phyloP scores from a whole-genome alignment of 1,140 invertebrate species.

The Drosophila setifemur region DNA sequence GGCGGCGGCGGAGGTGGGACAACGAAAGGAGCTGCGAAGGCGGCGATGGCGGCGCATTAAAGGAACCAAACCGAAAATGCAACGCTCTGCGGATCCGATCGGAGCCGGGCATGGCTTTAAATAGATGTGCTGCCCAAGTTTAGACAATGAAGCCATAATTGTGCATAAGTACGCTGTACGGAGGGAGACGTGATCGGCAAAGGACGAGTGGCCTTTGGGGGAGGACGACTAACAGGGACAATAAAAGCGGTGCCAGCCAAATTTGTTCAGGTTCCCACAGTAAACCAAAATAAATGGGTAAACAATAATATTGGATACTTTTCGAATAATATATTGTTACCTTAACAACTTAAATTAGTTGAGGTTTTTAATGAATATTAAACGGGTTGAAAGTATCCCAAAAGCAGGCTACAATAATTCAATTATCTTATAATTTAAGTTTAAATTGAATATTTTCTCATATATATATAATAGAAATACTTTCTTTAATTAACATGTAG shows the following conservation, averaged over 20 bases:
- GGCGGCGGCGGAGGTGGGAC: no score
- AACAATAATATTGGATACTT: neutral
- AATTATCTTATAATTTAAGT: neutral
- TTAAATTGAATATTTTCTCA: no score
- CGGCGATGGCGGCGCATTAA: slow-evolving; percentile 65
- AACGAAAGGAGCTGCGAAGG: slow-evolving; percentile 28
- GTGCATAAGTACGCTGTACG: slow-evolving; percentile 70
- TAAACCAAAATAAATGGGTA: slow-evolving; percentile 5
- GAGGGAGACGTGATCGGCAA: slow-evolving; percentile 22
- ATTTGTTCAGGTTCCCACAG: slow-evolving; percentile 35
- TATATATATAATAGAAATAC: no score
- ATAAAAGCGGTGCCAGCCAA: slow-evolving; percentile 5
- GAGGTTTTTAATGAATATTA: no score
- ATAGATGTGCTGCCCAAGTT: slow-evolving; percentile 80
- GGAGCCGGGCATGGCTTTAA: slow-evolving; percentile 63
- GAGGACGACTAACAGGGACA: neutral
- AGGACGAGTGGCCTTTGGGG: slow-evolving; percentile 11
- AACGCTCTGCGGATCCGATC: slow-evolving; percentile 50
- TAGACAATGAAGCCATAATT: slow-evolving; percentile 81
- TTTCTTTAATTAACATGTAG: no score
- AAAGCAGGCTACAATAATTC: neutral
- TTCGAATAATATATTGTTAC: no score
- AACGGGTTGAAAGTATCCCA: no score
- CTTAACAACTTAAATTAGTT: no score
- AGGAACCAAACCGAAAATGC: slow-evolving; percentile 71